Conservation (phyloP, 2,888 invertebrate genomes). For the Melipona bicolor region DNA sequence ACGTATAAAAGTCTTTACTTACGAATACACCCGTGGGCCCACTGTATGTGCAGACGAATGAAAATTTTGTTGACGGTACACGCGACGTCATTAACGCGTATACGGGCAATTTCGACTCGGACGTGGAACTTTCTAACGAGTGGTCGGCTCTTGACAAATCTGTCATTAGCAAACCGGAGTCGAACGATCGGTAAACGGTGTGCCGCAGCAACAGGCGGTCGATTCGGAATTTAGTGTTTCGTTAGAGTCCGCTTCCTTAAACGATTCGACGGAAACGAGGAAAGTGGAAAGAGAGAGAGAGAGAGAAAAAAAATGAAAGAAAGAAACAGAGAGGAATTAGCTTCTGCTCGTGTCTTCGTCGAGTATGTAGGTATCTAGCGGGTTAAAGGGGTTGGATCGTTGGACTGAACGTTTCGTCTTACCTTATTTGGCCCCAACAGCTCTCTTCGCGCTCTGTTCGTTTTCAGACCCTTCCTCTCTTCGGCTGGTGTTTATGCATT, state of each 20-base stretch:
- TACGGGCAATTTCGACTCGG: constrained; percentile 50
- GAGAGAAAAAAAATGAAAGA: too few relatives aligned
- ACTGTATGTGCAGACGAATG: background rate
- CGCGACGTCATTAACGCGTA: constrained; percentile 27
- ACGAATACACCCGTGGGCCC: too few relatives aligned
- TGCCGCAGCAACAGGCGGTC: constrained; percentile 64
- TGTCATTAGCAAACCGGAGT: constrained; percentile 60
- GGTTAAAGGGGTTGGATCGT: background rate
- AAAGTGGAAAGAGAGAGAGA: background rate
- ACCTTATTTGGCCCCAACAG: background rate
- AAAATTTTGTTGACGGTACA: constrained; percentile 24
- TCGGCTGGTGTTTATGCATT: background rate
- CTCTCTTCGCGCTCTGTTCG: background rate
- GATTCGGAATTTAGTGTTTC: constrained; percentile 52
- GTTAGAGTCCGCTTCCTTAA: constrained; percentile 39
- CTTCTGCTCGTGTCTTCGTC: background rate
- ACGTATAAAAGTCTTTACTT: too few relatives aligned
- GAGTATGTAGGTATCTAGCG: background rate
- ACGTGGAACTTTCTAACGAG: constrained; percentile 60
- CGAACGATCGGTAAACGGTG: constrained; percentile 18
- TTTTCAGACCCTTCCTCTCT: background rate
- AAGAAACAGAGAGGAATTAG: too few relatives aligned
- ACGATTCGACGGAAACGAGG: background rate
- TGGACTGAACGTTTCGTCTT: background rate
- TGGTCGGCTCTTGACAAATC: constrained; percentile 52